Percentiles rank a stretch among this genome's conserved stretches.
Conservation (phyloP, 2,113 vertebrate genomes). For the Casuarius casuarius region DNA sequence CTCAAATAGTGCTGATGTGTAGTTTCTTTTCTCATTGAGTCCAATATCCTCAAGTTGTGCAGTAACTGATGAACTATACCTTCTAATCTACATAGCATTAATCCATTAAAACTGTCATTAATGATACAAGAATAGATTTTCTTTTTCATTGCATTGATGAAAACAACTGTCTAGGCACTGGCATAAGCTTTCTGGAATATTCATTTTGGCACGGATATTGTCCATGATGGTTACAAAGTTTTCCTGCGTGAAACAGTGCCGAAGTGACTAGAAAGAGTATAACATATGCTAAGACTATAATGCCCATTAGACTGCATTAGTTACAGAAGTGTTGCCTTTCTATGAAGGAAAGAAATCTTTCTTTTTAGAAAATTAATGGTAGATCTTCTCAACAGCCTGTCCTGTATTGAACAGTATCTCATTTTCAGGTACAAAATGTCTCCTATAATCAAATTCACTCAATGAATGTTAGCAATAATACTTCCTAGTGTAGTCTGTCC, state of each 20-base stretch:
- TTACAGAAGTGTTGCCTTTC: not conserved
- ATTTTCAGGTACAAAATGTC: not conserved
- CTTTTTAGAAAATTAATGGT: not conserved
- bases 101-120: not conserved
- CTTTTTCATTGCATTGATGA: not conserved
- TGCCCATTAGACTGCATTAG: not conserved
- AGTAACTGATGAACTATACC: not conserved
- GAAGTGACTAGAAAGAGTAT: not conserved
- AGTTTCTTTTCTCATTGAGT: not conserved
- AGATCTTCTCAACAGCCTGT: not conserved
- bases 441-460: not conserved
- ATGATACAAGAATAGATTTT: not conserved
- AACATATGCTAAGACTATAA: not conserved
- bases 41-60: not conserved
- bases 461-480: not conserved
- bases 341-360: not conserved
- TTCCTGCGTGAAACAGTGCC: not conserved
- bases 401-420: not conserved
- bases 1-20: not conserved
- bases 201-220: not conserved
- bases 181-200: not conserved
- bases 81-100: not conserved
- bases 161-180: not conserved
- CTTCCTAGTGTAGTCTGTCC: not conserved
- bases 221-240: not conserved